Evolutionary conservation across 2,113 vertebrate species (phyloP), one percentile per base, ranked within the genome.

Genomic region (Oreocharis arfaki): DNA sequence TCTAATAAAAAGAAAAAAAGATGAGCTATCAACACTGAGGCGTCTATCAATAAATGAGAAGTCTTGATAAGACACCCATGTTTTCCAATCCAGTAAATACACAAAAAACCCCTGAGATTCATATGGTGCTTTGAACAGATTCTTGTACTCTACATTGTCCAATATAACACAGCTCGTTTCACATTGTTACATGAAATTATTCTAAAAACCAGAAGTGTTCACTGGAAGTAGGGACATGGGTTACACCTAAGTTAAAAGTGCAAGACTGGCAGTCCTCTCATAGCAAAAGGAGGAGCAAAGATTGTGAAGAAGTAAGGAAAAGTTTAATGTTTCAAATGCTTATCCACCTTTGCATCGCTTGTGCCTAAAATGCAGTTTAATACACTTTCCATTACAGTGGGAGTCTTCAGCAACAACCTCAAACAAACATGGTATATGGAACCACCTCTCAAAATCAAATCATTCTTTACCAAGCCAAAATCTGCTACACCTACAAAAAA

Each of bases 341-440:
- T 76, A 64, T 32, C 74, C 59, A 17, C 17, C 22, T 64, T 78
- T 74, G 47, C 47, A 49, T n/a, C 57, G 37, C 57, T 37, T 8
- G 41, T 6, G 19, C 46, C 68, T 91, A 85, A 89, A 79, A 93
- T 41, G 4, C 63, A 87, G 21, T 61, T 86, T 50, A 85, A 76
- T 32, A 35, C 22, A 14, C n/a, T 50, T 87, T 61, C 42, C 27
- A 49, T 53, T 56, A 46, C 1, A 1, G 33, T 16, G 64, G 30
- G n/a, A 90, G 13, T 65, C 20, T 52, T 49, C 50, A 55, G 47
- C 55, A 89, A 84, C 21, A 67, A 41, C 17, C 24, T 37, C 73
- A 37, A 81, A 42, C 15, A 91, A 55, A 42, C 33, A n/a, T 1
- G 0, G 42, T 27, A 13, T 5, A 77, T 0, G 2, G 32, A 78